Evolutionary conservation across 2,113 vertebrate genomes (phyloP).

Genomic region (Tenrec ecaudatus): DNA sequence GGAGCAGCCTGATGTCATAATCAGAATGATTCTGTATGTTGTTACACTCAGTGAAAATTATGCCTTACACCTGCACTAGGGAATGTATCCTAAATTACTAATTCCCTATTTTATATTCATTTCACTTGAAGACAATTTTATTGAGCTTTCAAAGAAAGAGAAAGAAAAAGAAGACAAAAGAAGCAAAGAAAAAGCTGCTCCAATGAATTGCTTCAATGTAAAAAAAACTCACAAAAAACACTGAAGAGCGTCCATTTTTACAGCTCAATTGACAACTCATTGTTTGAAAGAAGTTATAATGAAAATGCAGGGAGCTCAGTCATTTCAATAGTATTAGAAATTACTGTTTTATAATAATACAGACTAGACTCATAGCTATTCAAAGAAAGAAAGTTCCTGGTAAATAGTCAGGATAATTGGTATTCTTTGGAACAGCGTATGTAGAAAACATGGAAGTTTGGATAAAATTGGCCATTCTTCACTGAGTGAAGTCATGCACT

Average conservation of each 20-base stretch:
- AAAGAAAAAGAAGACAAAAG: constrained; percentile 47
- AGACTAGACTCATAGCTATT: constrained; percentile 70
- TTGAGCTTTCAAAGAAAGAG: constrained; percentile 65
- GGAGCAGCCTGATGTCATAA: neutral
- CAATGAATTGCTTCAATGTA: constrained; percentile 59
- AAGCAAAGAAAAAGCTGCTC: constrained; percentile 49
- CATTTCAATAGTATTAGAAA: constrained; percentile 73
- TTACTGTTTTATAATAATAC: constrained; percentile 73
- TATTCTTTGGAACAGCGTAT: constrained; percentile 70
- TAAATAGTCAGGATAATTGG: constrained; percentile 70
- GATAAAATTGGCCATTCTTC: constrained; percentile 64
- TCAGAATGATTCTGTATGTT: neutral
- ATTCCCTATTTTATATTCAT: constrained; percentile 71
- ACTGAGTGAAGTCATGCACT: constrained; percentile 60
- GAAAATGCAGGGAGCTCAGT: constrained; percentile 65
- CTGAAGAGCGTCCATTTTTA: constrained; percentile 57
- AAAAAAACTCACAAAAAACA: constrained; percentile 2
- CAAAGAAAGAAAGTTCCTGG: constrained; percentile 73
- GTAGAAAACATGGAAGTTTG: constrained; percentile 74
- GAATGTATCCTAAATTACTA: constrained; percentile 20
- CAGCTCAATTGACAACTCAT: constrained; percentile 71
- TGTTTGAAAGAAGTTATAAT: constrained; percentile 67
- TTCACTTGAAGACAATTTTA: constrained; percentile 69
- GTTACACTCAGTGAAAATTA: neutral
- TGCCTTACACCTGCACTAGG: constrained; percentile 56